Evolutionary conservation across 1,140 invertebrate species (phyloP), one percentile per base, ranked within the genome.

Genomic region (Sitodiplosis mosellana): DNA sequence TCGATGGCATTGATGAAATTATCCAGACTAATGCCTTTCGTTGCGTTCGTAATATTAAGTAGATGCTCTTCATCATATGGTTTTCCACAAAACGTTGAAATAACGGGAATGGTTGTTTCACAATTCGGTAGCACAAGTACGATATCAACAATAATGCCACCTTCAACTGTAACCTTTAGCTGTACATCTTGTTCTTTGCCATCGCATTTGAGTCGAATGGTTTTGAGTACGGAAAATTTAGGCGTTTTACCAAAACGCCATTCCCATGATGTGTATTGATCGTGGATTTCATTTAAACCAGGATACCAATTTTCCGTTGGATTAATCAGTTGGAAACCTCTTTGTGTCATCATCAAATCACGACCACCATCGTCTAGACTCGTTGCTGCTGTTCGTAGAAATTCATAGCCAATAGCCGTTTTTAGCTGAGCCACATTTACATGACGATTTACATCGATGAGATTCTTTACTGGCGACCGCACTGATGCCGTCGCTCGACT

Each of bases 241-340:
- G 90, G 90, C 1, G 88, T 87, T 59, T 77, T 81, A n/a, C 86
- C 90, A 65, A 75, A 90, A 46, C 76, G 75, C 89, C 88, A 94
- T 43, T 87, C 74, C 88, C 89, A 94, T n/a, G 76, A 80, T 50
- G 69, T 59, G 19, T 90, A 75, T 49, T 81, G 73, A 38, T 73
- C 60, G 38, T 70, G 70, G 48, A 84, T 71, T 40, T 72, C 68
- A 1, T 59, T 63, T 11, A 92, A 70, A 55, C 85, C 87, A 61
- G 85, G 84, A 61, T 87, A 93, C 77, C 80, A 84, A 45, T 81
- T 75, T 54, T 91, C 82, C 0, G 78, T 83, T 11, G 88, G 87
- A 66, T 89, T 84, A n/a, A 93, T 68, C 56, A 80, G 73, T 56
- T 86, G 78, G 63, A 87, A 88, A 8, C 83, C 83, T 53, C 77